These are phyloP conservation scores for Bombycilla garrulus DNA, from an alignment of 2,113 vertebrate species.

Conservation along the genomic window DNA sequence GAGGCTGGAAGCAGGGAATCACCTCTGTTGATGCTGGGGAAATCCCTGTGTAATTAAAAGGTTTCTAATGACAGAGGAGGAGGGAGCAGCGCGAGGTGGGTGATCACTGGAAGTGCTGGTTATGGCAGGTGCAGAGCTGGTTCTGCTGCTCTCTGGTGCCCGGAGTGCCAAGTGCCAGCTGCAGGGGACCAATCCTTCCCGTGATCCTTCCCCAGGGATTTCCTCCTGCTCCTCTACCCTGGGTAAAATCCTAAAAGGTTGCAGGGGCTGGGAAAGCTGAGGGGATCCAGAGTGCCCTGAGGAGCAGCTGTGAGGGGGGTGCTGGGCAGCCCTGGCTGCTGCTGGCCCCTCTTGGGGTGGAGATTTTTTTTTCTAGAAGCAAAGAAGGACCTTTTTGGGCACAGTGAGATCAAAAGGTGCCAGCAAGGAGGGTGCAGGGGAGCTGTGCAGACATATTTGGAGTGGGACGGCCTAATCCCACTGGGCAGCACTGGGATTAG, in stretches of 20 bases:
- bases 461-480: too few relatives aligned
- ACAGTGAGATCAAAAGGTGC: accelerated
- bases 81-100: background rate
- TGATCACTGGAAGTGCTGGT: background rate
- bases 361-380: background rate
- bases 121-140: background rate
- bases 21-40: background rate
- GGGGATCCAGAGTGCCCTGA: accelerated
- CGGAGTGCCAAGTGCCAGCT: background rate
- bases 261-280: background rate
- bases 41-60: background rate
- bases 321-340: background rate
- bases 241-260: background rate
- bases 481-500: accelerated
- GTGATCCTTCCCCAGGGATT: background rate
- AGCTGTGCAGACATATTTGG: background rate
- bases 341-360: background rate
- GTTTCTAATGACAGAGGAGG: background rate
- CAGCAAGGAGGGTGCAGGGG: background rate
- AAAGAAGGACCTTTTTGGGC: background rate
- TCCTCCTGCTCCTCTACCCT: background rate
- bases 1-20: background rate
- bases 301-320: background rate
- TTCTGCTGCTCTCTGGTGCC: background rate
- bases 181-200: accelerated